These are phyloP conservation scores for Epinephelus malabaricus DNA, from an alignment of 2,797 vertebrate genomes.

Conservation along the genomic window DNA sequence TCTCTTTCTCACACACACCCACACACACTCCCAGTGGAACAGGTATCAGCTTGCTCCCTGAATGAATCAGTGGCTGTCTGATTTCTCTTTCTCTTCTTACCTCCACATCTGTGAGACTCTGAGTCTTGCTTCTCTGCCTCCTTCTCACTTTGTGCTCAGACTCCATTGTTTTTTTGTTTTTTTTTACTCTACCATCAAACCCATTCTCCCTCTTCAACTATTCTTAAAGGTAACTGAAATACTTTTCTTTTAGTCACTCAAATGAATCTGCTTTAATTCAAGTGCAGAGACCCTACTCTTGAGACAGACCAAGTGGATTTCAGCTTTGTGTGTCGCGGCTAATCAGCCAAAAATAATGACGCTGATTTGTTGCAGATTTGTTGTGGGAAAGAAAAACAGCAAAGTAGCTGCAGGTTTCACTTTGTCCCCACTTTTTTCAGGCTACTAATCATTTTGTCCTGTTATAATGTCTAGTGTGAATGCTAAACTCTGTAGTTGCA, in stretches of 20 bases:
- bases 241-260: conserved; percentile 2
- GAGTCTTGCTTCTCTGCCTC: conserved; percentile 10
- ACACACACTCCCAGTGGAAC: conserved; percentile 37
- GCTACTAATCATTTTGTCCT: not conserved
- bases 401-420: not conserved
- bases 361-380: not conserved
- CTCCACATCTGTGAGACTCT: conserved; percentile 20
- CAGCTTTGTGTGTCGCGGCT: conserved; percentile 2
- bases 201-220: conserved; percentile 13
- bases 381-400: not conserved
- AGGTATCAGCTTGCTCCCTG: conserved; percentile 57
- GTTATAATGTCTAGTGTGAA: not conserved
- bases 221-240: conserved; percentile 26
- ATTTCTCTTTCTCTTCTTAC: conserved; percentile 24
- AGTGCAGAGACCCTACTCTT: not conserved
- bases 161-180: conserved; percentile 5
- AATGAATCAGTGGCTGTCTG: conserved; percentile 56
- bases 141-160: not conserved
- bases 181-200: conserved; percentile 8
- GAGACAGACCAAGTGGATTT: not conserved
- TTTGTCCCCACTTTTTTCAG: too few species aligned
- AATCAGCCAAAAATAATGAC: conserved; percentile 14
- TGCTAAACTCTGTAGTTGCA: not conserved
- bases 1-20: conserved; percentile 10
- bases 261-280: conserved; percentile 21